Evolutionary conservation across 2,888 invertebrate genomes (phyloP).

Genomic region (Xestia sexstrigata): DNA sequence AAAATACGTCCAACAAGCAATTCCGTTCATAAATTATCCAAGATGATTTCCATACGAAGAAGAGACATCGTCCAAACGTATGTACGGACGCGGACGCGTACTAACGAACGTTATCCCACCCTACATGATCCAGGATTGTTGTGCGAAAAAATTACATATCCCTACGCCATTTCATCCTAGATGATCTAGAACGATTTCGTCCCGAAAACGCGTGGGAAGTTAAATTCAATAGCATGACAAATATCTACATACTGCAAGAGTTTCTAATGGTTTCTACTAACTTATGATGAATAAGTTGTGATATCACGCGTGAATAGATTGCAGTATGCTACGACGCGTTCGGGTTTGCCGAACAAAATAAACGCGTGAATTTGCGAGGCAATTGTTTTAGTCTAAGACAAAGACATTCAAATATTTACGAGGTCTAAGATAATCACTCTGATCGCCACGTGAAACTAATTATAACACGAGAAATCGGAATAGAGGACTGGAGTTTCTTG

Average conservation of each 20-base stretch:
- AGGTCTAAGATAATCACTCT: background rate
- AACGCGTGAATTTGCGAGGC: background rate
- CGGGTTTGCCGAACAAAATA: background rate
- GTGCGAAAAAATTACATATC: background rate
- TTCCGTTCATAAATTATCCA: too few relatives aligned
- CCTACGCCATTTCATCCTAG: background rate
- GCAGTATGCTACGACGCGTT: background rate
- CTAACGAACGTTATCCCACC: background rate
- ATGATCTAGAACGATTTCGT: background rate
- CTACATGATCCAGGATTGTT: background rate
- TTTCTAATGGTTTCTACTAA: background rate
- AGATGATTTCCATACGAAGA: background rate
- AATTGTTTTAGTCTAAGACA: background rate
- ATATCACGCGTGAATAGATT: background rate
- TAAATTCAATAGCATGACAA: background rate
- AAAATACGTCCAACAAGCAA: too few relatives aligned
- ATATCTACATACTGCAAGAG: background rate
- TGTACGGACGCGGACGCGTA: too few relatives aligned
- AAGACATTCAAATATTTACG: too few relatives aligned
- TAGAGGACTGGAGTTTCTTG: background rate
- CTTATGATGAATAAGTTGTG: background rate
- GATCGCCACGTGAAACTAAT: background rate
- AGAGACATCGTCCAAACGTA: background rate
- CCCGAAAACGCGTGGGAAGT: background rate
- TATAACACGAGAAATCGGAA: background rate